phyloP scores from a whole-genome alignment of 2,888 invertebrate species.

The Amphipoea oculea region DNA sequence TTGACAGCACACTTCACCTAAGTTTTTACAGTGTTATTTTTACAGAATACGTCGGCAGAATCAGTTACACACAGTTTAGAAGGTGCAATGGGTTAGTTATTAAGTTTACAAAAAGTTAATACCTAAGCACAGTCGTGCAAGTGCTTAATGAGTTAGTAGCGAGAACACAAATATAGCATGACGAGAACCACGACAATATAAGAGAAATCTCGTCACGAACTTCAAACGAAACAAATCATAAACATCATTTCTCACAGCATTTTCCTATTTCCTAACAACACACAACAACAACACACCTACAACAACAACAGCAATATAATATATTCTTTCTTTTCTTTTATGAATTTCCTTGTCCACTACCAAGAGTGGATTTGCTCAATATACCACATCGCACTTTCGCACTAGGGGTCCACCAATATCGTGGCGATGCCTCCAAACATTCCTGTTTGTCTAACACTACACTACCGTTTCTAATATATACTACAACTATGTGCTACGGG shows the following conservation, averaged over 20 bases:
- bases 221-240: not conserved
- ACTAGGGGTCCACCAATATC: constrained; percentile 51
- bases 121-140: not conserved
- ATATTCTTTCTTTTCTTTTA: not conserved
- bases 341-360: not conserved
- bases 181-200: not conserved
- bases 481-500: constrained; percentile 30
- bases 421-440: constrained; percentile 63
- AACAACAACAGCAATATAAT: not conserved
- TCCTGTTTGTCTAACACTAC: constrained; percentile 65
- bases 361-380: not conserved
- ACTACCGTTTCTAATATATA: constrained; percentile 32
- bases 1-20: too few relatives aligned
- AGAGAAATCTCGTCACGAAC: not conserved
- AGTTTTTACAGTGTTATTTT: too few relatives aligned
- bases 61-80: not conserved
- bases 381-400: constrained; percentile 58
- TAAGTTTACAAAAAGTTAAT: not conserved
- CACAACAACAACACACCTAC: not conserved
- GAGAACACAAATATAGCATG: not conserved
- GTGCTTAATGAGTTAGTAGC: not conserved
- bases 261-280: not conserved
- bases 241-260: not conserved
- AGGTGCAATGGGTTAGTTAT: not conserved
- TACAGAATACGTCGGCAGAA: not conserved